Evolutionary conservation across 2,797 vertebrate genomes (phyloP).

Genomic region (Rallus crepitans): DNA sequence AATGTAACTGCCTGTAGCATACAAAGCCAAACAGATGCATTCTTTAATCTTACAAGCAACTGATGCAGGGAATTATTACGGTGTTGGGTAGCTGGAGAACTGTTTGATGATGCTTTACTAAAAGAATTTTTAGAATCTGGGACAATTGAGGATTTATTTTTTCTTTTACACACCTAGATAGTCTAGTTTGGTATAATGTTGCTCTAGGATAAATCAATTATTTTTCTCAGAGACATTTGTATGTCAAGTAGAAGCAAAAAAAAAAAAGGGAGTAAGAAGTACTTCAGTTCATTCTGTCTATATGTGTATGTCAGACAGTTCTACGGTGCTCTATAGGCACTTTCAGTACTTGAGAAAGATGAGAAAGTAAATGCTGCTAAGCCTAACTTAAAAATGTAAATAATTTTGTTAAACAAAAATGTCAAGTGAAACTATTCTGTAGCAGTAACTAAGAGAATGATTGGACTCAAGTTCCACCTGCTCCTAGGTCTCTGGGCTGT

Average conservation of each 20-base stretch:
- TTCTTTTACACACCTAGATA: not conserved
- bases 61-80: not conserved
- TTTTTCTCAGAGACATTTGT: not conserved
- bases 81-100: not conserved
- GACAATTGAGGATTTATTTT: not conserved
- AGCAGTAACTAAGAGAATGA: not conserved
- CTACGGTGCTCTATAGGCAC: not conserved
- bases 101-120: not conserved
- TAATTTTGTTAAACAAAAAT: not conserved
- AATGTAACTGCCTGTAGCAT: not conserved
- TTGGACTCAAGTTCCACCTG: not conserved
- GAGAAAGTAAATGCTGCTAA: not conserved
- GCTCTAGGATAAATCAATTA: not conserved
- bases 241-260: not conserved
- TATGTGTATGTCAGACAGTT: constrained; percentile 9
- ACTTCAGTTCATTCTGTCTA: constrained; percentile 13
- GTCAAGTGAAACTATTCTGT: not conserved
- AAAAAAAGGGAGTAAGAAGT: not conserved
- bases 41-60: not conserved
- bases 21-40: not conserved
- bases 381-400: constrained; percentile 43
- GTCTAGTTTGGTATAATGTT: not conserved
- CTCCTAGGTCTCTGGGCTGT: not conserved
- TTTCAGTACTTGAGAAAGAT: not conserved
- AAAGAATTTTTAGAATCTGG: not conserved